Evolutionary conservation across 1,140 invertebrate genomes (phyloP).

Genomic region (Drosophila kepulauana): DNA sequence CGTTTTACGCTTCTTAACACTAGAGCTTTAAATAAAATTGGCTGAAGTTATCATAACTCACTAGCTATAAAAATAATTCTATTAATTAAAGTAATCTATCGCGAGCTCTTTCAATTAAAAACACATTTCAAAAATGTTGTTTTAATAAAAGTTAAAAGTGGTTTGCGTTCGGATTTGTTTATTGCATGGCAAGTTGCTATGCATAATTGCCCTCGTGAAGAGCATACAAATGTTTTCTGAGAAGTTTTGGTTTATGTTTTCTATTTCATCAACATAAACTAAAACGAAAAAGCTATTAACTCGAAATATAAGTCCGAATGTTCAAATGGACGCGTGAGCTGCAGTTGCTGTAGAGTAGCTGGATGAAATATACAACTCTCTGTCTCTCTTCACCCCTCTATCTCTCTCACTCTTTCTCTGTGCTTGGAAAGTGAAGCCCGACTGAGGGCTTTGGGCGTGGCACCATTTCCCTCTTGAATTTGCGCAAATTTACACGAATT

Average conservation of each 20-base stretch:
- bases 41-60: too few relatives aligned
- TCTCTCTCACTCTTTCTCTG: too few relatives aligned
- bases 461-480: conserved; percentile 78
- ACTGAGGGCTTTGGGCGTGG: conserved; percentile 33
- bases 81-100: too few relatives aligned
- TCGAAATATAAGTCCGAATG: conserved; percentile 32
- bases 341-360: background rate
- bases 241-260: conserved; percentile 40
- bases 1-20: background rate
- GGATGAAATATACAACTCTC: background rate
- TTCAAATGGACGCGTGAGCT: conserved; percentile 22
- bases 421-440: conserved; percentile 17
- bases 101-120: too few relatives aligned
- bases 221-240: conserved; percentile 23
- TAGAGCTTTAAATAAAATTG: too few relatives aligned
- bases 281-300: conserved; percentile 60
- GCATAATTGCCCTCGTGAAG: background rate
- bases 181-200: background rate
- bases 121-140: background rate
- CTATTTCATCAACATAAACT: conserved; percentile 53
- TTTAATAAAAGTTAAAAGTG: background rate
- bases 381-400: too few relatives aligned
- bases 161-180: background rate
- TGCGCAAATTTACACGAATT: conserved; percentile 82
- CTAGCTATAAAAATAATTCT: too few relatives aligned